Conservation (phyloP, 2,888 invertebrate species). For the Sesia bembeciformis region DNA sequence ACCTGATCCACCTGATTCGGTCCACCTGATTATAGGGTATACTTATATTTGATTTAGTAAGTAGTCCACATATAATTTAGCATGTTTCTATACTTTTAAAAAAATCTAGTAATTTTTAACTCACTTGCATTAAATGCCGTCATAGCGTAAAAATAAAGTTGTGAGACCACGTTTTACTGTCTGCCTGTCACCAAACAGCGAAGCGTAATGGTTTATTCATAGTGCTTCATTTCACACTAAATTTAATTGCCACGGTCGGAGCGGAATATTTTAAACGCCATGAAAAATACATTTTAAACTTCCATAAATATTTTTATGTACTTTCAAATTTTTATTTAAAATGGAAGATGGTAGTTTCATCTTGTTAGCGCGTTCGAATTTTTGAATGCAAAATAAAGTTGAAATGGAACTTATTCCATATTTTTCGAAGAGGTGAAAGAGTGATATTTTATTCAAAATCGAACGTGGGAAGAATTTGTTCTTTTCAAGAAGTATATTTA, state of each 20-base stretch:
- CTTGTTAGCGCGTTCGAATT: not conserved
- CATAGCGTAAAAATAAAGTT: not conserved
- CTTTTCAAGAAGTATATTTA: too few species aligned
- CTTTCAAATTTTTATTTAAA: not conserved
- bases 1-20: too few species aligned
- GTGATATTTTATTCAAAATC: too few species aligned
- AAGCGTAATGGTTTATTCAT: conserved; percentile 23
- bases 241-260: conserved; percentile 12
- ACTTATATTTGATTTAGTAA: too few species aligned
- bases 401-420: too few species aligned
- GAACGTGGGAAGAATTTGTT: too few species aligned
- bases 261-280: conserved; percentile 11
- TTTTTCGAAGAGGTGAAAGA: too few species aligned
- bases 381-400: not conserved
- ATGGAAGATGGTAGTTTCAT: not conserved
- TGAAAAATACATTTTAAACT: conserved; percentile 9
- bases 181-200: conserved; percentile 21
- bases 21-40: too few species aligned
- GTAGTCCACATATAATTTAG: too few species aligned
- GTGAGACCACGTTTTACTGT: conserved; percentile 4
- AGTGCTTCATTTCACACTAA: conserved; percentile 13
- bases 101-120: too few species aligned
- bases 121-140: too few species aligned
- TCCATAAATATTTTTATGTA: conserved; percentile 1
- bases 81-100: too few species aligned